Evolutionary conservation across 2,113 vertebrate species (phyloP).

Genomic region (Emydocephalus ijimae): DNA sequence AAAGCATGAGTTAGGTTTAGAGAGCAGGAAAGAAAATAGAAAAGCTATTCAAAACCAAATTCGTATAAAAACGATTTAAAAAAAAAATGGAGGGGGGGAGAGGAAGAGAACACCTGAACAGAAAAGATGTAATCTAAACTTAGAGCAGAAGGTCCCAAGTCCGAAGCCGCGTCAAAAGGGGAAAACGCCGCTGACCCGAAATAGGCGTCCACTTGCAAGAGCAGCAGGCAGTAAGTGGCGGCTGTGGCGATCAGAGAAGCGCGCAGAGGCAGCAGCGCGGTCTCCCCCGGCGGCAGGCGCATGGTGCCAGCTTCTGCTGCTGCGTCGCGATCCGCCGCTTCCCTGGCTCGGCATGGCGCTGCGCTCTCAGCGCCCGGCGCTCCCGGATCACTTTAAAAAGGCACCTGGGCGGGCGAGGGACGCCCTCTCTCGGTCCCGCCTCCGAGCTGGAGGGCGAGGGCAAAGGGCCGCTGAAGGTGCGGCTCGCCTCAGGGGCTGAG

Average conservation of each 20-base stretch:
- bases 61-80: neutral
- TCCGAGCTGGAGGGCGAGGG: neutral
- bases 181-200: slow-evolving; percentile 85
- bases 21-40: neutral
- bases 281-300: slow-evolving; percentile 80
- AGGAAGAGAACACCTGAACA: neutral
- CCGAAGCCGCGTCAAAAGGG: neutral
- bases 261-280: slow-evolving; percentile 77
- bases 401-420: slow-evolving; percentile 54
- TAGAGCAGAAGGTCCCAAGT: neutral
- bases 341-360: slow-evolving; percentile 54
- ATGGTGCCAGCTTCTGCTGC: neutral
- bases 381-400: slow-evolving; percentile 61
- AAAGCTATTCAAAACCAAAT: neutral
- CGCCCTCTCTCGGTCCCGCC: slow-evolving; percentile 5
- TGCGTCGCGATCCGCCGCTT: neutral
- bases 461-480: neutral
- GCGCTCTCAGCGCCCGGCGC: slow-evolving; percentile 44
- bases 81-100: accelerated
- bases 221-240: slow-evolving; percentile 61
- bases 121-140: neutral
- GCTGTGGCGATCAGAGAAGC: slow-evolving; percentile 67
- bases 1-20: neutral
- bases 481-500: too few species aligned
- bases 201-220: slow-evolving; percentile 79